Evolutionary conservation across 2,113 vertebrate species (phyloP).

Genomic region (Megaceryle torquata): DNA sequence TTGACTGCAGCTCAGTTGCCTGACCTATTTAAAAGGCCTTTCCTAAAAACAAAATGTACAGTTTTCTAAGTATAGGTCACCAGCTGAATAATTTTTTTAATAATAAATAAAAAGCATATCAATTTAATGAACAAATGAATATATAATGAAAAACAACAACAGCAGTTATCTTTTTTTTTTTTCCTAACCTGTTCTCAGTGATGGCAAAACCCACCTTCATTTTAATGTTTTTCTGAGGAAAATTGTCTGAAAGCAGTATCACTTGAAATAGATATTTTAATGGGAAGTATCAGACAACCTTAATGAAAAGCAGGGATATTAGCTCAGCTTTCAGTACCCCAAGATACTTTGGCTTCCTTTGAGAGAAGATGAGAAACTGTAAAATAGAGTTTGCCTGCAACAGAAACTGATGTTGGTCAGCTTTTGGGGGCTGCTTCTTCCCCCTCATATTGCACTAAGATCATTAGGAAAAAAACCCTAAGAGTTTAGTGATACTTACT

Average conservation of each 20-base stretch:
- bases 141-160: not conserved
- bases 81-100: not conserved
- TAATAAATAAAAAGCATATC: not conserved
- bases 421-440: not conserved
- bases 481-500: not conserved
- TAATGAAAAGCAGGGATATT: slow-evolving; percentile 51
- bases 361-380: not conserved
- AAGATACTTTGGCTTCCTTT: not conserved
- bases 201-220: not conserved
- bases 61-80: not conserved
- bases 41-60: not conserved
- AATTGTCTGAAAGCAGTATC: slow-evolving; percentile 16
- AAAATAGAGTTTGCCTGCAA: not conserved
- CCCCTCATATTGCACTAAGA: not conserved
- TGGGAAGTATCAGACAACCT: slow-evolving; percentile 11
- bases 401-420: not conserved
- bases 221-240: slow-evolving; percentile 18
- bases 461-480: not conserved
- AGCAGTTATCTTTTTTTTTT: not conserved
- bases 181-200: not conserved
- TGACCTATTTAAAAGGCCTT: not conserved
- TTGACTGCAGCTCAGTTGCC: not conserved
- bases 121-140: not conserved
- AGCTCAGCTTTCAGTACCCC: slow-evolving; percentile 27
- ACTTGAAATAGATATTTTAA: slow-evolving; percentile 56